Evolutionary conservation across 2,113 vertebrate species (phyloP).

Genomic region (Theristicus caerulescens): DNA sequence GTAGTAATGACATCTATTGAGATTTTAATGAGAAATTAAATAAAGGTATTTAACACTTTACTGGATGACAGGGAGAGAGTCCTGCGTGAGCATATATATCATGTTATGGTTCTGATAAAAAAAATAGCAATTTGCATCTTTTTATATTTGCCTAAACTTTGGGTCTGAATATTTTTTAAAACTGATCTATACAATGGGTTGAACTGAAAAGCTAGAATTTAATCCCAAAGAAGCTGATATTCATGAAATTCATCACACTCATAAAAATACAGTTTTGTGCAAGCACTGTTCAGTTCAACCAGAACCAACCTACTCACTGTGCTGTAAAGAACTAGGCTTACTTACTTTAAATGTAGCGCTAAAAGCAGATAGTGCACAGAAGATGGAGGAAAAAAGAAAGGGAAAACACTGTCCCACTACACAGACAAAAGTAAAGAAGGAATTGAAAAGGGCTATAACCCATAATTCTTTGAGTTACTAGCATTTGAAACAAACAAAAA

Average conservation of each 20-base stretch:
- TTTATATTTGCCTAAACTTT: background rate
- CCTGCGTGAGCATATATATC: fast-evolving
- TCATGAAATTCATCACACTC: background rate
- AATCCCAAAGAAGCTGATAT: background rate
- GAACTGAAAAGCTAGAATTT: background rate
- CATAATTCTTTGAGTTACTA: background rate
- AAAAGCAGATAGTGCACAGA: background rate
- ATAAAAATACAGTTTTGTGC: background rate
- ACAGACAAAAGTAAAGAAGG: background rate
- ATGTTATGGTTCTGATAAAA: background rate
- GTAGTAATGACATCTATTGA: background rate
- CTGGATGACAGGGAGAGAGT: background rate
- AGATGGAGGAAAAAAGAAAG: background rate
- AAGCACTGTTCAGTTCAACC: background rate
- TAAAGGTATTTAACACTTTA: background rate
- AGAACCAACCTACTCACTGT: background rate
- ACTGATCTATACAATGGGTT: background rate
- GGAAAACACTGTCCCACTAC: background rate
- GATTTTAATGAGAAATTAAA: background rate
- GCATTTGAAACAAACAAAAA: background rate
- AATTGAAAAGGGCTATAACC: background rate
- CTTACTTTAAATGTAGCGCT: background rate
- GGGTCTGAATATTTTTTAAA: background rate
- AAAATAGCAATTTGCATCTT: background rate
- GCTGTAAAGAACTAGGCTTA: background rate